Percentiles rank a stretch among this genome's conserved stretches.
Evolutionary conservation across 2,888 invertebrate species (phyloP).

Genomic region (Philaethria dido): DNA sequence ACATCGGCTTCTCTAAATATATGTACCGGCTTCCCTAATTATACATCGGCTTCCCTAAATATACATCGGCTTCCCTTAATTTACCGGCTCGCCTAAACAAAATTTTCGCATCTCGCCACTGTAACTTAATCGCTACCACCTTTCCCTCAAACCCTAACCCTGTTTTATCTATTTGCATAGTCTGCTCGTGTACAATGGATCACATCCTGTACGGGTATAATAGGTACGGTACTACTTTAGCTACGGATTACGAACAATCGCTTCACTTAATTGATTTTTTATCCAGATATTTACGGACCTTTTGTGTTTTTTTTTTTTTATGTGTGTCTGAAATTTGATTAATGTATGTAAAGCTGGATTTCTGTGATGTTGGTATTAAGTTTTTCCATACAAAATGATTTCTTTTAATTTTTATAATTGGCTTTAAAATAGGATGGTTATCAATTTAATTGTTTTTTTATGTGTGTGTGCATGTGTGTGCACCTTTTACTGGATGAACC

Average conservation of each 20-base stretch:
- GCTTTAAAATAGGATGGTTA: too few species aligned
- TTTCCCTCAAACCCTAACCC: slow-evolving; percentile 42
- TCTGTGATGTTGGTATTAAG: background rate
- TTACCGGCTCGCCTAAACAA: too few species aligned
- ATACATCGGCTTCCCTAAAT: too few species aligned
- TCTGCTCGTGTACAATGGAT: slow-evolving; percentile 57
- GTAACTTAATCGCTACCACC: slow-evolving; percentile 36
- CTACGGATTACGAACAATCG: slow-evolving; percentile 51
- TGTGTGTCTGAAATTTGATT: slow-evolving; percentile 1
- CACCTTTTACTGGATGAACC: too few species aligned
- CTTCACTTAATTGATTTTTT: slow-evolving; percentile 48
- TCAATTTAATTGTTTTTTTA: too few species aligned
- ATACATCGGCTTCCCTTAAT: too few species aligned
- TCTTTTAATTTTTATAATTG: too few species aligned
- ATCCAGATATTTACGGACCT: slow-evolving; percentile 3
- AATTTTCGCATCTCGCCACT: too few species aligned
- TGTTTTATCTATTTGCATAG: slow-evolving; percentile 57
- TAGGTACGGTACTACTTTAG: slow-evolving; percentile 55
- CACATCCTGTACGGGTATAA: slow-evolving; percentile 52
- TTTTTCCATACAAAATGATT: too few species aligned
- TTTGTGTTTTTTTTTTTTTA: background rate
- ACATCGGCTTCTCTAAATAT: too few species aligned
- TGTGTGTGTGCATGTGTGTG: too few species aligned
- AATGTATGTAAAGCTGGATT: slow-evolving; percentile 3
- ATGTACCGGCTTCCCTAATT: too few species aligned